Percentiles rank a stretch among this genome's conserved stretches.
phyloP scores from a whole-genome alignment of 2,113 vertebrate species.

The Pachypanchax playfairii region DNA sequence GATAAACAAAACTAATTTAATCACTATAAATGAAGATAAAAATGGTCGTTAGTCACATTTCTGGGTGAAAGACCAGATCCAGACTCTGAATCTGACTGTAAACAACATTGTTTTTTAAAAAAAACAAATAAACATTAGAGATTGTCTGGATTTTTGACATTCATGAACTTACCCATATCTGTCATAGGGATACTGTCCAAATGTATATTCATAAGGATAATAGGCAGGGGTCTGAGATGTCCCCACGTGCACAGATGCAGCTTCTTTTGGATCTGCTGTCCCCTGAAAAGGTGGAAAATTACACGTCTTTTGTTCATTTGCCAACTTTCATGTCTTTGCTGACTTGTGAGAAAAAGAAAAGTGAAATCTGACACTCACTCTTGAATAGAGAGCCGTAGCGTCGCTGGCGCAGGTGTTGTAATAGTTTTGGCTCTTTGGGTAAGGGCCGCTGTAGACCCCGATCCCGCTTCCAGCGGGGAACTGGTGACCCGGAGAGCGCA shows the following conservation, averaged over 20 bases:
- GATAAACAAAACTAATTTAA: neutral
- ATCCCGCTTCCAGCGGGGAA: constrained; percentile 85
- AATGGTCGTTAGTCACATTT: neutral
- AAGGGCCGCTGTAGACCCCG: constrained; percentile 88
- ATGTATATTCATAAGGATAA: constrained; percentile 89
- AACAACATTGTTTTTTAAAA: no score
- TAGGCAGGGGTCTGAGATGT: constrained; percentile 85
- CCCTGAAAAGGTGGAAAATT: constrained; percentile 76
- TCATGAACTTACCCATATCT: constrained; percentile 82
- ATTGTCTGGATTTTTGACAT: no score
- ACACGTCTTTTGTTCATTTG: neutral
- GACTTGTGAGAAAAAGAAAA: neutral
- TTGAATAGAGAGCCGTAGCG: constrained; percentile 87
- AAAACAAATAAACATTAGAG: no score
- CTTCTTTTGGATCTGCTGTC: constrained; percentile 86
- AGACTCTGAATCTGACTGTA: no score
- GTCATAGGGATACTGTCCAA: constrained; percentile 92
- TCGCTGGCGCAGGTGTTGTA: constrained; percentile 89
- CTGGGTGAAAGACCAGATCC: neutral
- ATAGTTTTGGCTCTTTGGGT: constrained; percentile 87
- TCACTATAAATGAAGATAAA: neutral
- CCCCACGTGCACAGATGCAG: constrained; percentile 82
- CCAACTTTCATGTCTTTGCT: neutral
- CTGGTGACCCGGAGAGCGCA: constrained; percentile 90
- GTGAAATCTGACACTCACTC: constrained; percentile 79